These are phyloP conservation scores for Misgurnus anguillicaudatus DNA, from an alignment of 2,113 vertebrate species.

Conservation along the genomic window DNA sequence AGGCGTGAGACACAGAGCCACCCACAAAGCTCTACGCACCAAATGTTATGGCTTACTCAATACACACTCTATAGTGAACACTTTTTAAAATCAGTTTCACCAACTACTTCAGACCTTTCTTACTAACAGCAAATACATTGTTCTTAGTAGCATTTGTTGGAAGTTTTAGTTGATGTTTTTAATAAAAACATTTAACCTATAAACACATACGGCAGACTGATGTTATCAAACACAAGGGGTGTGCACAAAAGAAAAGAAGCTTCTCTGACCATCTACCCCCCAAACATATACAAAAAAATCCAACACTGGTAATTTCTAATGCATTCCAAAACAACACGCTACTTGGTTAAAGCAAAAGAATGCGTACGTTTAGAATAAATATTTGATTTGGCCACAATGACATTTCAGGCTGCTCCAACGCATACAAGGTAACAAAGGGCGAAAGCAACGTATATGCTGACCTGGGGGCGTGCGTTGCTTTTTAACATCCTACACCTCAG, in stretches of 20 bases:
- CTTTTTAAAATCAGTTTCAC: not conserved
- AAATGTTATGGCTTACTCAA: constrained; percentile 21
- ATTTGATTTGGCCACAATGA: not conserved
- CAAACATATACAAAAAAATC: not conserved
- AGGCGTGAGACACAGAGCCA: not conserved
- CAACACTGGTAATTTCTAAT: not conserved
- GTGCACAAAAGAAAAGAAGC: constrained; percentile 15
- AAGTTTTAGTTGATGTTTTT: not conserved
- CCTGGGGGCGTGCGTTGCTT: not conserved
- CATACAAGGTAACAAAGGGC: not conserved
- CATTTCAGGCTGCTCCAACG: not conserved
- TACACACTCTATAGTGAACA: not conserved
- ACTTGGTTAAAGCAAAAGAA: not conserved
- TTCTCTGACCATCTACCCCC: constrained; percentile 2
- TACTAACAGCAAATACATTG: not conserved
- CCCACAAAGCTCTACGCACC: constrained; percentile 8
- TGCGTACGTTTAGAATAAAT: not conserved
- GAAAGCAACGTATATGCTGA: not conserved
- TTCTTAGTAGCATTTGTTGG: not conserved
- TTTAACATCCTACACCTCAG: not conserved
- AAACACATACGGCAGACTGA: not conserved
- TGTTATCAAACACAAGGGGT: constrained; percentile 5
- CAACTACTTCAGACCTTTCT: not conserved
- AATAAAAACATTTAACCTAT: not conserved
- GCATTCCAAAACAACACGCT: not conserved